These are phyloP conservation scores for Bothrops jararaca DNA, from an alignment of 2,113 vertebrate species.

Conservation along the genomic window DNA sequence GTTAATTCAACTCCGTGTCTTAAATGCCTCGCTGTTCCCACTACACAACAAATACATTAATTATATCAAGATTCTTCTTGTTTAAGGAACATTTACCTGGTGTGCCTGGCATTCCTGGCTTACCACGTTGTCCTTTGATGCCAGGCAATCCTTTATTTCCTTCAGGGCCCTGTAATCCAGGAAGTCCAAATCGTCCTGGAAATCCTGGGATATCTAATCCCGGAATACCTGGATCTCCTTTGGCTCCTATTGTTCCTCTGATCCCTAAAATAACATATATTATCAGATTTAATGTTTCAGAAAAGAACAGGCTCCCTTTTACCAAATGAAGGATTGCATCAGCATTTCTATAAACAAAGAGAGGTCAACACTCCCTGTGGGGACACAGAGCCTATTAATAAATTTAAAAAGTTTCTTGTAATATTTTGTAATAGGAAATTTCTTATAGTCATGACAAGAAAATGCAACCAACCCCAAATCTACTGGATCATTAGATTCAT, in stretches of 20 bases:
- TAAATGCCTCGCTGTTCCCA: no score
- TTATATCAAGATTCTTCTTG: background rate
- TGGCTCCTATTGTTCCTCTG: conserved; percentile 67
- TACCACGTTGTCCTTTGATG: conserved; percentile 67
- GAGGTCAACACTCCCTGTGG: background rate
- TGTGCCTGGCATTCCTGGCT: conserved; percentile 64
- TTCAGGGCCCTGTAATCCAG: conserved; percentile 68
- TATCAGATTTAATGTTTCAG: background rate
- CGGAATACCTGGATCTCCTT: conserved; percentile 68
- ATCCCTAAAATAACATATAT: conserved; percentile 52
- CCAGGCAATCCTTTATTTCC: conserved; percentile 66
- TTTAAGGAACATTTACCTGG: conserved; percentile 59
- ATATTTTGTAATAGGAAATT: background rate
- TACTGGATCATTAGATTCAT: background rate
- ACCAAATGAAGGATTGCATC: background rate
- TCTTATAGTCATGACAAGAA: background rate
- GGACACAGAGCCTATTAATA: background rate
- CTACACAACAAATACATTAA: background rate
- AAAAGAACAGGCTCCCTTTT: background rate
- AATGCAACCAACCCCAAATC: background rate
- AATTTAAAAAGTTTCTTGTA: background rate
- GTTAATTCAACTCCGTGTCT: no score
- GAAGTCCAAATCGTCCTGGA: conserved; percentile 67
- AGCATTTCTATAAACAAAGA: background rate
- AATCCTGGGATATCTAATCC: conserved; percentile 68